A percentile compares a stretch with the other conserved stretches of the same genome.
Evolutionary conservation across 2,113 vertebrate species (phyloP).

Genomic region (Prolemur simus): DNA sequence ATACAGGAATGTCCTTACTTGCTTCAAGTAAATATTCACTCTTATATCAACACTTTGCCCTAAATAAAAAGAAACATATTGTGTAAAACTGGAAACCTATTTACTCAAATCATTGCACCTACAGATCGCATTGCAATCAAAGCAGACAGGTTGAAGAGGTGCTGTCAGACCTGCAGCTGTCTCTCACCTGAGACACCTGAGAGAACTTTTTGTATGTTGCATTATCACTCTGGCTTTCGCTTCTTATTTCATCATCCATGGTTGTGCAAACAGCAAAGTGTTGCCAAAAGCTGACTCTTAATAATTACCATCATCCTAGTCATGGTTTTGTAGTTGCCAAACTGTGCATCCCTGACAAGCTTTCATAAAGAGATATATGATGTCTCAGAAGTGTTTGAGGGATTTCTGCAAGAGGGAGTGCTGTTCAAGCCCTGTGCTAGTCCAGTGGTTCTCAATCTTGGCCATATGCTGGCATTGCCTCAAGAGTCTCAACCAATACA

Average conservation of each 20-base stretch:
- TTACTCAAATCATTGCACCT: not conserved
- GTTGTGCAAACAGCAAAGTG: not conserved
- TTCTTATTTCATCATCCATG: not conserved
- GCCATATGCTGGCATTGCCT: not conserved
- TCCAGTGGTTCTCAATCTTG: not conserved
- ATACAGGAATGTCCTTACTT: not conserved
- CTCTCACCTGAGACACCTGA: not conserved
- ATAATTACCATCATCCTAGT: not conserved
- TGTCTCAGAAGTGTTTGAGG: slow-evolving; percentile 70
- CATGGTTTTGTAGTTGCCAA: not conserved
- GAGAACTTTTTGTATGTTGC: not conserved
- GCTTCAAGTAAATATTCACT: not conserved
- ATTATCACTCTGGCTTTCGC: not conserved
- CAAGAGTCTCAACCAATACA: no score
- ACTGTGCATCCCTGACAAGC: not conserved
- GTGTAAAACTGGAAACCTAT: not conserved
- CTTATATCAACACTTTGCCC: not conserved
- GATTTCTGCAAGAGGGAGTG: slow-evolving; percentile 45
- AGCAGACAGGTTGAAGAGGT: not conserved
- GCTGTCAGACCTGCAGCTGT: no score
- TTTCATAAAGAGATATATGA: slow-evolving; percentile 67
- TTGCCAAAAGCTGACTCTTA: not conserved
- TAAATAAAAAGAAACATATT: not conserved
- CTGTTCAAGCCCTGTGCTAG: no score
- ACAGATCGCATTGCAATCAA: not conserved